Percentiles rank a stretch among this genome's conserved stretches.
These are phyloP conservation scores for Cryptomyrus ogoouensis DNA, from an alignment of 2,113 vertebrate species.

Conservation along the genomic window DNA sequence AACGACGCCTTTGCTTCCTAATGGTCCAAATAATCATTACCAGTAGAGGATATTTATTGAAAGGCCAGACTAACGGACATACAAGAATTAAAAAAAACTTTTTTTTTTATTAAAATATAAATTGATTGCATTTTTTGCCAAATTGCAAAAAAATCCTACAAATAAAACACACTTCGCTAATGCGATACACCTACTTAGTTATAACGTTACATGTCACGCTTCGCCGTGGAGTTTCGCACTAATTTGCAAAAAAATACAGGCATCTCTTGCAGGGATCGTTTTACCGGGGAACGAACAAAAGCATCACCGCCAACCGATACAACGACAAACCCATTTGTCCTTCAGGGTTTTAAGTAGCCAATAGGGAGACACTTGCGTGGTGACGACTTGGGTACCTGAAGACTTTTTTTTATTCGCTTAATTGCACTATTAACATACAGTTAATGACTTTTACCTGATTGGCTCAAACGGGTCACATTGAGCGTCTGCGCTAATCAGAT, in stretches of 20 bases:
- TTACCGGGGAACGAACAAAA: not conserved
- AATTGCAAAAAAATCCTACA: not conserved
- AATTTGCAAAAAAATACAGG: conserved; percentile 3
- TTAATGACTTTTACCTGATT: not conserved
- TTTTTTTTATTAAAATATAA: not conserved
- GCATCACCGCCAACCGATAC: not conserved
- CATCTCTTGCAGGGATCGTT: not conserved
- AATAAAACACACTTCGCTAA: not conserved
- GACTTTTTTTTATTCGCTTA: not conserved
- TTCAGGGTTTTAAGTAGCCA: not conserved
- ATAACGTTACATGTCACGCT: not conserved
- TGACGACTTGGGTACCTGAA: not conserved
- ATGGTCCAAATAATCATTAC: not conserved
- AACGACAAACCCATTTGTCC: not conserved
- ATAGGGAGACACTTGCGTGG: not conserved
- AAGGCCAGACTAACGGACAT: not conserved
- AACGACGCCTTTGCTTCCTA: not conserved
- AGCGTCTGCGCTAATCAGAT: not conserved
- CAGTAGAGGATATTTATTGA: not conserved
- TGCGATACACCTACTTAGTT: not conserved
- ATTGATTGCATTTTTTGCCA: not conserved
- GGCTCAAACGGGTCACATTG: not conserved
- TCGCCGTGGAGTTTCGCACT: not conserved
- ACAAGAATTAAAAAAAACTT: not conserved
- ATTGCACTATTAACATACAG: not conserved